Conservation (phyloP, 2,888 invertebrate species). For the Rhagonycha fulva region DNA sequence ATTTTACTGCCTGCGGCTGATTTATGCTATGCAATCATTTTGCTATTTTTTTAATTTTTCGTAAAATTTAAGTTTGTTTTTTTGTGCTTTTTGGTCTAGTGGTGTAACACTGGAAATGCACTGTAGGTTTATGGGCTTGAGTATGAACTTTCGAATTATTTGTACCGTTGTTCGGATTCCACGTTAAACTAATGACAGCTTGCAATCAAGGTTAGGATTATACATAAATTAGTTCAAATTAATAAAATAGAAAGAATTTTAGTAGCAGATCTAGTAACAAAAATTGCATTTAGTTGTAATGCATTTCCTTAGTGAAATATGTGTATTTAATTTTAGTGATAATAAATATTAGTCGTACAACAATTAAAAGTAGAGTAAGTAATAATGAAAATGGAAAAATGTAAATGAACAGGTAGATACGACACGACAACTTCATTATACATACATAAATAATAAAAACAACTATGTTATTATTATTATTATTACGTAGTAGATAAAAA, state of each 20-base stretch:
- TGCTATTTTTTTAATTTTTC: no score
- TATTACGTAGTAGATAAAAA: neutral
- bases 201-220: no score
- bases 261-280: neutral
- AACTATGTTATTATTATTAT: neutral
- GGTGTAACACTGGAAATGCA: no score
- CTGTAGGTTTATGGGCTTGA: no score
- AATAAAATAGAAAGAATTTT: neutral
- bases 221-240: no score
- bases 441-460: neutral
- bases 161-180: no score
- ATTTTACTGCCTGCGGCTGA: no score
- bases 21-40: no score
- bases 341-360: neutral
- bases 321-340: neutral
- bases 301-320: neutral
- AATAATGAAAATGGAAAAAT: neutral
- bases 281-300: neutral
- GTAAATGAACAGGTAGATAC: neutral
- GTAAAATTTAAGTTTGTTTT: no score
- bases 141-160: no score
- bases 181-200: no score
- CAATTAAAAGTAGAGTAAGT: neutral
- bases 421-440: neutral
- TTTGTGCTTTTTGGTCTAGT: no score